Evolutionary conservation across 2,797 vertebrate species (phyloP).

Genomic region (Amblyraja radiata): DNA sequence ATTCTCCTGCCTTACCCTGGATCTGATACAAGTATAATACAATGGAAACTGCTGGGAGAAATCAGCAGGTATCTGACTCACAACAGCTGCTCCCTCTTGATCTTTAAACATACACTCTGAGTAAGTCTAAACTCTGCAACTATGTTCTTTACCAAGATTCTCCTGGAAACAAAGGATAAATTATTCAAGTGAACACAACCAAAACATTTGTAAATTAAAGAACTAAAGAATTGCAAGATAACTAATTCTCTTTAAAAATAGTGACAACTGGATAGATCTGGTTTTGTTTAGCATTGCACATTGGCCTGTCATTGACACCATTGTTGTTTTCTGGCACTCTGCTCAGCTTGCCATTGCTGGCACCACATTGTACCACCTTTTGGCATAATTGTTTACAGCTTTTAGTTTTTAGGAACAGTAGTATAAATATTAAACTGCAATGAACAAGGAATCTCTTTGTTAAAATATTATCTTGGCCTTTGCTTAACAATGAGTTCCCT

Average conservation of each 20-base stretch:
- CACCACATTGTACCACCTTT: background rate
- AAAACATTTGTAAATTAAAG: background rate
- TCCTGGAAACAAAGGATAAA: background rate
- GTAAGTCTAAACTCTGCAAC: too few relatives aligned
- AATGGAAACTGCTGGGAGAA: too few relatives aligned
- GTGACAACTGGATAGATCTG: background rate
- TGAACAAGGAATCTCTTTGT: background rate
- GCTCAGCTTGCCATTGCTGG: background rate
- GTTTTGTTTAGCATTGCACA: background rate
- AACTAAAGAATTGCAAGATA: background rate
- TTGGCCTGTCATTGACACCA: background rate
- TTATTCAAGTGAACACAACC: background rate
- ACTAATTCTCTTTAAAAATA: background rate
- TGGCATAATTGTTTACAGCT: constrained; percentile 6
- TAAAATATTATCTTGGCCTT: background rate
- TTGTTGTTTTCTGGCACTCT: background rate
- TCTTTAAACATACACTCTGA: too few relatives aligned
- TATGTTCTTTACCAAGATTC: background rate
- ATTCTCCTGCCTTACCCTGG: too few relatives aligned
- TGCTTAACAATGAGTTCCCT: background rate
- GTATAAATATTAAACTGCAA: background rate
- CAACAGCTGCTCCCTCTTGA: too few relatives aligned
- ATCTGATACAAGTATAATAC: too few relatives aligned
- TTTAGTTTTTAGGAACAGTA: background rate
- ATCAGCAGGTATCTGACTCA: too few relatives aligned